These are phyloP conservation scores for Stomorhina lunata DNA, from an alignment of 2,888 invertebrate species.

Conservation along the genomic window DNA sequence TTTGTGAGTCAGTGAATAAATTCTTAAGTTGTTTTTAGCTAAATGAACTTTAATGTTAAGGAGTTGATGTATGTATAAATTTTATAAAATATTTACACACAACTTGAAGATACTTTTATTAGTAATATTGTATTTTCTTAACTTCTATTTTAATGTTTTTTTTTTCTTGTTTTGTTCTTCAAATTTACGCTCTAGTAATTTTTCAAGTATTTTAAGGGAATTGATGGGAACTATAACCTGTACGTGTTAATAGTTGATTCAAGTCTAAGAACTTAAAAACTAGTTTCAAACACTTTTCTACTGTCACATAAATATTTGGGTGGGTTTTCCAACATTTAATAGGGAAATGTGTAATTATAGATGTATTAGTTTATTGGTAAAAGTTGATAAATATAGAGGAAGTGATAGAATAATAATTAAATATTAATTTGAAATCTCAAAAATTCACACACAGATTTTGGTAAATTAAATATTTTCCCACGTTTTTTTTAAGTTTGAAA, in stretches of 20 bases:
- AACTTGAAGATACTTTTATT: constrained; percentile 13
- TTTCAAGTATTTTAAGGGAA: not conserved
- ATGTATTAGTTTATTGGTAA: not conserved
- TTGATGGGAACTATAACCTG: constrained; percentile 25
- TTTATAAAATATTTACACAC: constrained; percentile 4
- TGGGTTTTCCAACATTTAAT: not conserved
- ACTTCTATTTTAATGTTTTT: not conserved
- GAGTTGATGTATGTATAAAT: not conserved
- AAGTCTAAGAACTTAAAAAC: not conserved
- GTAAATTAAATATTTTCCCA: not conserved
- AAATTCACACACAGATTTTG: not conserved
- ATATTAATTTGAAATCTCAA: not conserved
- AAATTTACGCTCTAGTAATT: constrained; percentile 46
- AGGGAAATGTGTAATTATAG: not conserved
- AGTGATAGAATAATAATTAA: not conserved
- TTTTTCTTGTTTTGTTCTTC: not conserved
- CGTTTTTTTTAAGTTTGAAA: not conserved
- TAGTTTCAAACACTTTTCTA: not conserved
- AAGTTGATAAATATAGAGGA: not conserved
- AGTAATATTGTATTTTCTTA: not conserved
- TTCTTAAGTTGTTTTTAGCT: not conserved
- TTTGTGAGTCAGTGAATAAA: constrained; percentile 14
- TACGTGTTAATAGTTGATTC: not conserved
- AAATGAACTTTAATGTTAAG: constrained; percentile 2
- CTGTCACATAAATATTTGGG: not conserved